Percentiles rank a stretch among this genome's conserved stretches.
These are phyloP conservation scores for Raja brachyura DNA, from an alignment of 2,113 vertebrate species.

Conservation along the genomic window DNA sequence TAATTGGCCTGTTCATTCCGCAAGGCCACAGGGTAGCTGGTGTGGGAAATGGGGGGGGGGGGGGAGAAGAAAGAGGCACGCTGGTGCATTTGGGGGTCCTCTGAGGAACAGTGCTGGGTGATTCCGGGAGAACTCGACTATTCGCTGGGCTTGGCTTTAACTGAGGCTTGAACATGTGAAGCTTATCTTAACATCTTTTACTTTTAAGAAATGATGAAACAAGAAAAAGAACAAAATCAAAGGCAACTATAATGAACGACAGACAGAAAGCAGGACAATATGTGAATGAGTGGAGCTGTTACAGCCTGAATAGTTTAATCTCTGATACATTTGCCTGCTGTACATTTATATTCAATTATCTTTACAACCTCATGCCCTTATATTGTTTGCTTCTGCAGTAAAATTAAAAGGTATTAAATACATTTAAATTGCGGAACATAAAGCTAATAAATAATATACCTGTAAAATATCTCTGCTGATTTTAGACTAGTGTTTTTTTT, in stretches of 20 bases:
- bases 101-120: neutral
- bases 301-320: neutral
- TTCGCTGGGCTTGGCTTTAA: neutral
- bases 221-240: neutral
- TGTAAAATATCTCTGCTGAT: neutral
- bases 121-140: neutral
- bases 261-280: neutral
- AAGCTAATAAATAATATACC: neutral
- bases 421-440: too few species aligned
- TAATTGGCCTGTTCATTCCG: slow-evolving; percentile 31
- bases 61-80: neutral
- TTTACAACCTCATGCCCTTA: neutral
- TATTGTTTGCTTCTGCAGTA: neutral
- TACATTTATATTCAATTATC: neutral
- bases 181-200: neutral
- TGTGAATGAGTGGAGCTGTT: neutral
- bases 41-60: neutral
- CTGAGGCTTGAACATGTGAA: neutral
- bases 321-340: neutral
- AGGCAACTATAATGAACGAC: neutral
- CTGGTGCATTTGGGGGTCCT: neutral
- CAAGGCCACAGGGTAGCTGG: slow-evolving; percentile 2
- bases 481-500: neutral
- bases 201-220: neutral
- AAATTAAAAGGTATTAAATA: neutral